phyloP scores from a whole-genome alignment of 2,113 vertebrate species.

The Ornithorhynchus anatinus region DNA sequence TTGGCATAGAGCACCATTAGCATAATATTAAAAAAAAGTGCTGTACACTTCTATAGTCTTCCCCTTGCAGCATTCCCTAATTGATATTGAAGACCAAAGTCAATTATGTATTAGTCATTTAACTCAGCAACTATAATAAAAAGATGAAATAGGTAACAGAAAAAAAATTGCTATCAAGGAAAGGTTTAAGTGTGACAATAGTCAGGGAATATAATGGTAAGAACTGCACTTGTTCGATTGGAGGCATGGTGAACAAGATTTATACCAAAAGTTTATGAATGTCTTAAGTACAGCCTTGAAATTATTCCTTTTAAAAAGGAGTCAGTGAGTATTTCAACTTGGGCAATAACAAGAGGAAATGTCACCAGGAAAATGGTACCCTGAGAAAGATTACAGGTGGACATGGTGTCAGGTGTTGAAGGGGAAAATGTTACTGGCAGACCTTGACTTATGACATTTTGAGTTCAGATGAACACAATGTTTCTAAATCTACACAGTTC shows the following conservation, averaged over 20 bases:
- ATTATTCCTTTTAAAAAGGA: background rate
- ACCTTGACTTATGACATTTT: no score
- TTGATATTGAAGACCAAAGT: slow-evolving; percentile 10
- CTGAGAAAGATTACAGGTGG: no score
- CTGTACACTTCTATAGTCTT: slow-evolving; percentile 1
- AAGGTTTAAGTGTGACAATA: slow-evolving; percentile 7
- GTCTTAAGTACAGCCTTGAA: background rate
- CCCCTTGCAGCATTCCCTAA: slow-evolving; percentile 9
- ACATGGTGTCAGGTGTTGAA: no score
- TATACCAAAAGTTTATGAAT: background rate
- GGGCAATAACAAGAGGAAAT: background rate
- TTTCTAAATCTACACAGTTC: no score
- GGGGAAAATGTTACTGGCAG: no score
- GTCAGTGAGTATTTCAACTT: background rate
- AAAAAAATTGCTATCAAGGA: slow-evolving; percentile 24
- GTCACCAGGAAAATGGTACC: no score
- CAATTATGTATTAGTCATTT: slow-evolving; percentile 37
- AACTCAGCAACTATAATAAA: slow-evolving; percentile 24
- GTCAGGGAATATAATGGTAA: slow-evolving; percentile 13
- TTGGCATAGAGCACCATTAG: background rate
- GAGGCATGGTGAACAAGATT: background rate
- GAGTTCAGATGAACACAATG: no score
- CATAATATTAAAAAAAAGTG: background rate
- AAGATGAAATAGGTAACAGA: slow-evolving; percentile 24
- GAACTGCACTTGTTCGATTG: background rate